Base-by-base conservation (phyloP, 2,888 invertebrate species). In the Pilophorus perplexus region DNA sequence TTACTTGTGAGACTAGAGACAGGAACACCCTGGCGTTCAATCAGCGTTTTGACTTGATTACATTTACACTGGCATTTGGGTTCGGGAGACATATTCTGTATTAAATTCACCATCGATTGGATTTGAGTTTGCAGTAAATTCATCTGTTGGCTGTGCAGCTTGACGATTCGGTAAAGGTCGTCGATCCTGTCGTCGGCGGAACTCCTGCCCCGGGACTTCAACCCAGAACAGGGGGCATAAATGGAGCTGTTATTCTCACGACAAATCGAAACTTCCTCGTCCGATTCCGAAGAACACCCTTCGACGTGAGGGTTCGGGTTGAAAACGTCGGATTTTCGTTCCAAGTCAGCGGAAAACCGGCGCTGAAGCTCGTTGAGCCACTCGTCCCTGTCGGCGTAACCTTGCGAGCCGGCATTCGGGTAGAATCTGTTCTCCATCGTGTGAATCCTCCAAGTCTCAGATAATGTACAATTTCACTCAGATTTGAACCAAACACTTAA, bases 121-220 rank as follows among this genome's bases (percentile, higher is more conserved):
- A 62, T 62, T 62, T 62, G 62, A 18, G 16, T 62, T 46, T 62
- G 62, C 33, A 62, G 25, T 37, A 62, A 62, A 46, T 48, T 62
- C 22, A 62, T 46, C 20, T 62, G 62, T 18, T 46, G 44, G 22
- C 20, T 48, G 44, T 62, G 62, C 33, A 62, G 10, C 33, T 62
- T 46, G 46, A 62, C 62, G 22, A 62, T 46, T 2, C 48, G 18
- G 16, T 28, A 44, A 1, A 62, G 22, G n/a, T 62, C 48, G 28
- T 62, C 62, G 20, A 62, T 44, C 20, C 33, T n/a, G 18, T 62
- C 62, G 20, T 33, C 48, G 10, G 6, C n/a, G 4, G 62, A 27
- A 6, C 23, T 23, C 22, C 28, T n/a, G 8, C 23, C 20, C 4
- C 22, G 18, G 38, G 37, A 4, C 25, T 16, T 59, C 8, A 42